Evolutionary conservation across 2,113 vertebrate species (phyloP), one percentile per base, ranked within the genome.

Genomic region (Grantiella picta): DNA sequence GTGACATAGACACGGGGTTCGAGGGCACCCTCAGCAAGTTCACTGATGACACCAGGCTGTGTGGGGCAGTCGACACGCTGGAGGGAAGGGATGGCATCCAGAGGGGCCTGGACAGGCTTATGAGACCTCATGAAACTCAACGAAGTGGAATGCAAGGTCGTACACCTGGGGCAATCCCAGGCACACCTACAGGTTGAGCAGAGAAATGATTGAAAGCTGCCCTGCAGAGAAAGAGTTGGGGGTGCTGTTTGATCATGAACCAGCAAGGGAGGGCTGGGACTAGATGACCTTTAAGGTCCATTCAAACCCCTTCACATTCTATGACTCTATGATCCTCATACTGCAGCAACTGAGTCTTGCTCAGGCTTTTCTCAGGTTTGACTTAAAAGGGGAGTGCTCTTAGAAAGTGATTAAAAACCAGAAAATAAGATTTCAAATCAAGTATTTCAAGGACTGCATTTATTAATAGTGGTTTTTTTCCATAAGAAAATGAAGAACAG

Each of bases 1-100:
- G 7, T 9, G 29, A 47, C 7, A 7, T 7, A 22, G 33, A 59
- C 33, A 40, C 45, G 31, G n/a, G 11, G 16, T 60, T 15, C 0
- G 0, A 47, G 21, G 29, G 24, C 61, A 82, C 7, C 11, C n/a
- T 47, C 11, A 38, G 38, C 8, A 38, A 47, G 38, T n/a, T 53
- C 40, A 25, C 29, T 52, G 24, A 22, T 9, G 33, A 3, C 5
- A 40, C 14, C 16, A 53, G 40, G 28, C 20, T 75, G 11, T 11
- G 7, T 53, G 21, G 2, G 21, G 20, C 28, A 60, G n/a, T 54
- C 4, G 11, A 40, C 12, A 19, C 0, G 1, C 69, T 47, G n/a
- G 24, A 89, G 40, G 14, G 17, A 54, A 69, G 21, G 4, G 20
- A 31, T 6, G 44, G 1, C 38, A 40, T 40, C 45, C 38, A 61